Base-by-base conservation (phyloP, 2,113 vertebrate species). In the Scatophagus argus region DNA sequence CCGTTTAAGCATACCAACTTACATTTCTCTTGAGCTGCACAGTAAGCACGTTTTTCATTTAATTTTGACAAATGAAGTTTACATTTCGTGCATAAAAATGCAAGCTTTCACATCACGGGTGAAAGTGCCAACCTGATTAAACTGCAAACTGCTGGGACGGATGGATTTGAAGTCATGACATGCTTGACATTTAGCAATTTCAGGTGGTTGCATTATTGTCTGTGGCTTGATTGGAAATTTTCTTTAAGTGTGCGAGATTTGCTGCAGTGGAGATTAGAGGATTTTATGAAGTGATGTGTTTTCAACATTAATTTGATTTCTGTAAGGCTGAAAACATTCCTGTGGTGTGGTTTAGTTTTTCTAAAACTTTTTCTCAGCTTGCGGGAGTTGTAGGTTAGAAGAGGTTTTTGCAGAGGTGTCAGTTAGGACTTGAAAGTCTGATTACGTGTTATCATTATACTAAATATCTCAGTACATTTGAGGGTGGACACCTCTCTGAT, bases 91-190 rank as follows among this genome's bases (percentile, higher is more conserved):
- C 74, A 85, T 54, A 79, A 11, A 66, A 51, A 65, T 77, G 21
- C 58, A 61, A 51, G 64, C 64, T 70, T 64, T 79, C 25, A 51
- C 52, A 62, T 73, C n/a, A 6, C 43, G 27, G 59, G 43, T 70
- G 36, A 75, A 80, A 70, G 61, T 90, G 87, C 79, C 85, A 89
- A 84, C 69, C 74, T 39, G 51, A 64, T 84, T 79, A 29, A 69
- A 43, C 47, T 82, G 71, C 67, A 54, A 60, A 59, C 70, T 74
- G 64, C 75, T 81, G 78, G 14, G 21, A 31, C 51, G 80, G 47
- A 39, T 8, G 62, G 62, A 73, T 56, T 7, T 71, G 66, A 84
- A 65, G 49, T 77, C 12, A 25, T 36, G 41, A 32, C 2, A 1
- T 46, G 59, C 7, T 74, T 67, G 34, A 82, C 27, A 3, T 81